Conservation (phyloP, 1,140 invertebrate species). For the Portunus trituberculatus region DNA sequence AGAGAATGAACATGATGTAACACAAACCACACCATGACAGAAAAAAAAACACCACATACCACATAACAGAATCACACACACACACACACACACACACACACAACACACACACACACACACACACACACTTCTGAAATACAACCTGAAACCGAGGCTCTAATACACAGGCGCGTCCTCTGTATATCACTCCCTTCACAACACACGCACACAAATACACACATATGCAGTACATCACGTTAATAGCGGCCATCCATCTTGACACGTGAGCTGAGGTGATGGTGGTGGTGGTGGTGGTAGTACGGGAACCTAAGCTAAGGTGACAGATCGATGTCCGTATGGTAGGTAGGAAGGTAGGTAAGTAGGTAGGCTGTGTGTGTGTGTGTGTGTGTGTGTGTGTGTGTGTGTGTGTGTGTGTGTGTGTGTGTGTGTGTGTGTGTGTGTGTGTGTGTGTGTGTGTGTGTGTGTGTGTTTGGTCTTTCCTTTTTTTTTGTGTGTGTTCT, state of each 20-base stretch:
- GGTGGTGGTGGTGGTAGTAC: not conserved
- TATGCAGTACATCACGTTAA: constrained; percentile 10
- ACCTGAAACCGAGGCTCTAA: not conserved
- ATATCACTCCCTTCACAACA: constrained; percentile 22
- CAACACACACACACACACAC: no score
- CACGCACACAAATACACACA: not conserved
- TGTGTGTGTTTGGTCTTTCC: not conserved
- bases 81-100: no score
- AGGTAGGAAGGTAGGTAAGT: no score
- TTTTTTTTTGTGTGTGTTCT: not conserved
- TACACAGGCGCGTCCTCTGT: not conserved
- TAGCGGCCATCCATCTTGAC: not conserved
- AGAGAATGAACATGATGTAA: no score
- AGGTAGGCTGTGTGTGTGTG: no score
- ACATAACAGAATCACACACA: no score
- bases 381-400: no score
- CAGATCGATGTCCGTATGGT: not conserved
- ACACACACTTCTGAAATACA: no score
- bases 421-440: constrained; percentile 33
- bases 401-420: no score
- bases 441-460: constrained; percentile 33
- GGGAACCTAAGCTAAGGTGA: not conserved
- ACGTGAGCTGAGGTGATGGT: not conserved
- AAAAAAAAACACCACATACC: no score
- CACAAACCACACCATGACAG: no score